These are phyloP conservation scores for Eilema caniola DNA, from an alignment of 2,888 invertebrate genomes.

Conservation along the genomic window DNA sequence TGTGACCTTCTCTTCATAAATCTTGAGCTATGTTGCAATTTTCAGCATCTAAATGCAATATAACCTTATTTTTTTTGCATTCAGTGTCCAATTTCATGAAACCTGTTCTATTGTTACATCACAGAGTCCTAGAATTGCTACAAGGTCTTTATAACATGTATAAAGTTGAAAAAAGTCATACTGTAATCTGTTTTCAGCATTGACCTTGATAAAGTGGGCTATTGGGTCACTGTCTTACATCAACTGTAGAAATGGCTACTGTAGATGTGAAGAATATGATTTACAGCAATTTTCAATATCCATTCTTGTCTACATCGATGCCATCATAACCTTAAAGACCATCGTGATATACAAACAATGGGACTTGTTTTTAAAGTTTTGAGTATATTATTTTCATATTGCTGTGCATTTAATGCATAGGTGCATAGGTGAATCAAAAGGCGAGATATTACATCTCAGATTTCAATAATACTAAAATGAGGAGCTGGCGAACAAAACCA, in stretches of 20 bases:
- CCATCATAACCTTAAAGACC: background rate
- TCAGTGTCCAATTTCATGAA: constrained; percentile 25
- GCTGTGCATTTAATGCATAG: background rate
- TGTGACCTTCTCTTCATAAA: constrained; percentile 13
- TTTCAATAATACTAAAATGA: background rate
- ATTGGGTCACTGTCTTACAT: constrained; percentile 33
- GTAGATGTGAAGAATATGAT: background rate
- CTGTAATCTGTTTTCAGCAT: constrained; percentile 21
- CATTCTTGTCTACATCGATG: background rate
- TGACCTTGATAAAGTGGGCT: constrained; percentile 42
- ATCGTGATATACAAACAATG: background rate
- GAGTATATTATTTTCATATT: background rate
- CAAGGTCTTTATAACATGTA: background rate
- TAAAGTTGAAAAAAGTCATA: background rate
- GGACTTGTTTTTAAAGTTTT: background rate
- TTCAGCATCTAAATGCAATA: constrained; percentile 9
- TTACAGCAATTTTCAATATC: background rate
- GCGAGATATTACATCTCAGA: background rate
- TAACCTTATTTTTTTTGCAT: constrained; percentile 16
- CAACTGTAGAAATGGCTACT: background rate
- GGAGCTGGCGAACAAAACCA: too few relatives aligned
- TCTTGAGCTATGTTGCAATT: constrained; percentile 5
- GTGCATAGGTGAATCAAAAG: background rate
- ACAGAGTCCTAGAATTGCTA: constrained; percentile 6
- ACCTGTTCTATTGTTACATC: constrained; percentile 36